phyloP scores from a whole-genome alignment of 2,113 vertebrate genomes.

The Naja naja region DNA sequence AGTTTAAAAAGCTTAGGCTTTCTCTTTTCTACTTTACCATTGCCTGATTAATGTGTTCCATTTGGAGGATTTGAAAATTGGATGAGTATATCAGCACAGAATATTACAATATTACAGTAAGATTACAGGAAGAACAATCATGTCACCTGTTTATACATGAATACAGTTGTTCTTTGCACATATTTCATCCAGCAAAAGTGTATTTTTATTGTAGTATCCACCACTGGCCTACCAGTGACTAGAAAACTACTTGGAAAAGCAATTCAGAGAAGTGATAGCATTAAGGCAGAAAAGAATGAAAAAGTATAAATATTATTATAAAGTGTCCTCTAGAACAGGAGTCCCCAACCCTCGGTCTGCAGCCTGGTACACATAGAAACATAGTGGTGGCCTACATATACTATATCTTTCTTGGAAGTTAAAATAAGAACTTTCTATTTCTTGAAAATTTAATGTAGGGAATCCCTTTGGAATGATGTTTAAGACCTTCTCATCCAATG shows the following conservation, averaged over 20 bases:
- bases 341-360: neutral
- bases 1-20: neutral
- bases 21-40: neutral
- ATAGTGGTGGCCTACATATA: neutral
- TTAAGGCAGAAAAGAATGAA: neutral
- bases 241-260: neutral
- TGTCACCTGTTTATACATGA: neutral
- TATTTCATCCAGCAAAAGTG: fast-evolving
- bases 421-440: neutral
- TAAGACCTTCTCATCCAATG: neutral
- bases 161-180: neutral
- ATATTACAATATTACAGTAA: neutral
- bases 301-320: neutral
- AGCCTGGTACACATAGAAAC: neutral
- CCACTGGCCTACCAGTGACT: neutral
- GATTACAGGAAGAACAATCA: neutral
- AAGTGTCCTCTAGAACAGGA: neutral
- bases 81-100: neutral
- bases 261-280: neutral
- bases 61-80: neutral
- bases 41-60: neutral
- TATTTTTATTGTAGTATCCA: neutral
- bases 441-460: neutral
- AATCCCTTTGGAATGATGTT: neutral
- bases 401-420: neutral